Evolutionary conservation across 2,797 vertebrate species (phyloP), one percentile per base, ranked within the genome.

Genomic region (Heterohyrax brucei): DNA sequence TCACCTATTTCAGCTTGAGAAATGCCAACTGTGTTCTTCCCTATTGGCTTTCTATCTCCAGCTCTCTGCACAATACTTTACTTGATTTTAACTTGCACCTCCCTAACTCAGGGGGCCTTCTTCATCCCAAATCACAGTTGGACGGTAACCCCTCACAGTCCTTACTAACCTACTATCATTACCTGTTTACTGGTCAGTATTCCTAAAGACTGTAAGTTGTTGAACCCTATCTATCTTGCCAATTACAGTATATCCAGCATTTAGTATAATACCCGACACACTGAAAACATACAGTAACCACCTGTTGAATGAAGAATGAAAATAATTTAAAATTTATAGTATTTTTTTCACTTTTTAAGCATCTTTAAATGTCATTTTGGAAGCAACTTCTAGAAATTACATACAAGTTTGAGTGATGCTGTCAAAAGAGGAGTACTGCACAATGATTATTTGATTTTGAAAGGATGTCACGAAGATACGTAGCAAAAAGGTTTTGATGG

Each of bases 351-450:
- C 66, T 70, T 70, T 70, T 14, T n/a, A 70, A 70, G 66, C 66
- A n/a, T 70, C 66, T 70, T 70, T 70, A 70, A 70, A 70, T 70
- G 66, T n/a, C 13, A 87, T 83, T 91, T 87, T 94, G 66, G 56
- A 97, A 94, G 81, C 73, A 95, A 94, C 13, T 95, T 96, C 19
- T 61, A 93, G 61, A 90, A 85, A 85, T 82, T 26, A 83, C 4
- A 50, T 22, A 72, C 59, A 21, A 16, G n/a, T 88, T 91, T 91
- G 64, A 91, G 59, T 21, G 48, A 84, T 68, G 48, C 30, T 85
- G 21, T 76, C 48, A 79, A 24, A 88, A 92, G 24, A 78, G 46
- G 62, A 92, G 61, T 64, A 90, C 48, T 50, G 94, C 1, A 92
- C 50, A 88, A 72, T 28, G 33, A 83, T 26, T 75, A 22, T 33